phyloP scores from a whole-genome alignment of 2,113 vertebrate genomes.

The Cyrtonyx montezumae region DNA sequence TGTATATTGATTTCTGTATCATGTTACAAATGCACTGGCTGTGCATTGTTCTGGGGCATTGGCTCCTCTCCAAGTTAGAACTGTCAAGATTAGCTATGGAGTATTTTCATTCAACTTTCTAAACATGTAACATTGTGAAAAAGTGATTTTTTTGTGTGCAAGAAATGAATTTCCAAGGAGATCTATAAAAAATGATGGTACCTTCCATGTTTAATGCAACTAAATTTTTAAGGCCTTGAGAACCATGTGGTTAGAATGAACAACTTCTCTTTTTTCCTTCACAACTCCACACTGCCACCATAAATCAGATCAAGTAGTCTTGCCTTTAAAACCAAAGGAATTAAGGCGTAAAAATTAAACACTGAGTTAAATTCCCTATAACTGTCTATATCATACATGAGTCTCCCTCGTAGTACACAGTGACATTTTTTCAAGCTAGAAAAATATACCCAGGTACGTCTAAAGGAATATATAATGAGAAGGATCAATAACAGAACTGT shows the following conservation, averaged over 20 bases:
- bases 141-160: neutral
- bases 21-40: neutral
- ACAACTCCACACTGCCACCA: neutral
- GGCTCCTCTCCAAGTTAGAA: conserved; percentile 15
- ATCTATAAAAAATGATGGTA: conserved; percentile 8
- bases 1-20: conserved; percentile 54
- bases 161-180: conserved; percentile 54
- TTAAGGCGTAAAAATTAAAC: neutral
- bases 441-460: neutral
- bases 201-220: neutral
- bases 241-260: neutral
- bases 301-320: conserved; percentile 32
- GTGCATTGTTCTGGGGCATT: neutral
- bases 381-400: neutral
- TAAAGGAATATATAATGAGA: neutral
- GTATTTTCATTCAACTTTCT: conserved; percentile 40
- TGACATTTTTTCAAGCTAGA: neutral
- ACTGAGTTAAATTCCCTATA: neutral
- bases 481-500: conserved; percentile 45
- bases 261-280: neutral
- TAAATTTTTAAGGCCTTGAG: neutral
- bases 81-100: conserved; percentile 19
- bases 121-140: conserved; percentile 14
- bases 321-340: neutral
- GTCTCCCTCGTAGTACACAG: neutral